Percentiles rank a stretch among this genome's conserved stretches.
Conservation (phyloP, 2,113 vertebrate genomes). For the Apteryx mantelli region DNA sequence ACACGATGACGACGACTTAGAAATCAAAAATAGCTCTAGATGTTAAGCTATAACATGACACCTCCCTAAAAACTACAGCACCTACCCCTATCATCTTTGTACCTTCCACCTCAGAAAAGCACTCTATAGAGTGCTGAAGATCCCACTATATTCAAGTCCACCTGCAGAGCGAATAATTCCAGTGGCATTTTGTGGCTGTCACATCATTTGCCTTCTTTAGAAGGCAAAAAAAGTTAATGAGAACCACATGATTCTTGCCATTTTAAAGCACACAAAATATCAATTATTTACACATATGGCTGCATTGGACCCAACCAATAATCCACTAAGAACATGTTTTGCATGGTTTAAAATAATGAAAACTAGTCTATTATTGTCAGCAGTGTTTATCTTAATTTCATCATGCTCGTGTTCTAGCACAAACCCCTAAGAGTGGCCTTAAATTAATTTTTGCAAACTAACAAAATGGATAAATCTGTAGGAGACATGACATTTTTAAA, state of each 20-base stretch:
- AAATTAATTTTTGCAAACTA: neutral
- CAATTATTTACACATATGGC: neutral
- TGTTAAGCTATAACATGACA: fast-evolving
- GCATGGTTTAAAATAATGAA: neutral
- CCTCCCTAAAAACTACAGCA: neutral
- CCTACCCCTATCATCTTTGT: neutral
- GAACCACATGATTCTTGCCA: neutral
- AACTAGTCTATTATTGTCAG: neutral
- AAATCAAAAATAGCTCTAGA: neutral
- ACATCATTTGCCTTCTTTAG: neutral
- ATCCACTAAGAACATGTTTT: neutral
- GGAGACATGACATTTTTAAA: neutral
- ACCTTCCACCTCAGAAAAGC: neutral
- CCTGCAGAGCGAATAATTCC: neutral
- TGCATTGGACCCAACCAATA: neutral
- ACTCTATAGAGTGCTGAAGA: neutral
- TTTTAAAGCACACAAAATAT: neutral
- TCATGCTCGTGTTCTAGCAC: neutral
- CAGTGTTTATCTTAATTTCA: neutral
- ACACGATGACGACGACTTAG: neutral
- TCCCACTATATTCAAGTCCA: neutral
- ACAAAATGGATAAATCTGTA: neutral
- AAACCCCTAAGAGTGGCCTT: neutral
- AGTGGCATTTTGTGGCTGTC: neutral
- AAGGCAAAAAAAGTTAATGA: neutral